Evolutionary conservation across 2,888 invertebrate species (phyloP).

Genomic region (Tridacna gigas): DNA sequence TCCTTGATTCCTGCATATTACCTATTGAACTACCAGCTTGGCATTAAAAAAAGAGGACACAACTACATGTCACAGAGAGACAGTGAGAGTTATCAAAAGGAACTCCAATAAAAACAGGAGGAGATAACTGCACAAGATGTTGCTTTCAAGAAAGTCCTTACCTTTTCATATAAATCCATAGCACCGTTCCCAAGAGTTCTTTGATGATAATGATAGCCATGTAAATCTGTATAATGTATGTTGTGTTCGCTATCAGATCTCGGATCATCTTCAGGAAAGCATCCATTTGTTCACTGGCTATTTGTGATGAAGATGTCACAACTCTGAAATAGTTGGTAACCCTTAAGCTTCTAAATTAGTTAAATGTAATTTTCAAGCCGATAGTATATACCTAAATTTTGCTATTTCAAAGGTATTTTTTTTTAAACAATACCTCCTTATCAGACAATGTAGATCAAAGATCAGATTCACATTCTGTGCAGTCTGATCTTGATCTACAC

Average conservation of each 20-base stretch:
- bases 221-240: conserved; percentile 80
- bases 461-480: no score
- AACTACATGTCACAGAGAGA: neutral
- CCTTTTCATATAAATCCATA: conserved; percentile 84
- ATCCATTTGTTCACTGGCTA: conserved; percentile 75
- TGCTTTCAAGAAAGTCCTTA: conserved; percentile 44
- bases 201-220: conserved; percentile 80
- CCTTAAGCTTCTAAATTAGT: no score
- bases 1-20: no score
- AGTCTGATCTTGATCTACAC: no score
- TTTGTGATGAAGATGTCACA: conserved; percentile 58
- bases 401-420: no score
- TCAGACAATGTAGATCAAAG: no score
- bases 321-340: conserved; percentile 59
- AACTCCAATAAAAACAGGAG: no score
- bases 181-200: conserved; percentile 80
- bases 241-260: conserved; percentile 78
- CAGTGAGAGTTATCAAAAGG: neutral
- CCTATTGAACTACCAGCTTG: no score
- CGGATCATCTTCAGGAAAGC: conserved; percentile 75
- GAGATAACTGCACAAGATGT: no score
- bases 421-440: no score
- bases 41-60: neutral
- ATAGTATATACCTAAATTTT: no score
- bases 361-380: no score